Base-by-base conservation (phyloP, 2,797 vertebrate genomes). In the Sebastes nivosus region DNA sequence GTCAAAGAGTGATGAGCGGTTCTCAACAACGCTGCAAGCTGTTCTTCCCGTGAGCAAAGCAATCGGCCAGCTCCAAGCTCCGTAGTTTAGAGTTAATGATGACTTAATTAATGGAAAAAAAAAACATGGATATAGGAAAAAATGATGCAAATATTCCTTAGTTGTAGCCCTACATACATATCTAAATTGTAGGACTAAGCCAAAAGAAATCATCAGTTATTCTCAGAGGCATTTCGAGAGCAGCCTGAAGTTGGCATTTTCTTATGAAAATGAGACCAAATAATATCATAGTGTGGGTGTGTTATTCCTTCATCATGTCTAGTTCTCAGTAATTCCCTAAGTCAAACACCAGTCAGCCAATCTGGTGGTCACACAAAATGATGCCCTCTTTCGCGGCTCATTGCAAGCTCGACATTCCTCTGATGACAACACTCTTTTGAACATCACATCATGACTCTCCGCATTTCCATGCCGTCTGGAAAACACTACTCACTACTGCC, bases 401-500 rank as follows among this genome's bases (percentile, higher is more conserved):
- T 85, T 85, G 72, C 71, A 77, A 82, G 29, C 72, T 81, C 25
- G 67, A 86, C 72, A 81, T 89, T 85, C 80, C 72, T 86, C 67
- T 69, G 84, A 85, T 84, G 87, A 87, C 87, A 75, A 81, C 83
- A 67, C 75, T 79, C 81, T 63, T 88, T 77, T 77, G 75, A 88
- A 80, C 73, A 73, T 85, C 72, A 72, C 81, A 76, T 83, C 59
- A 72, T 25, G 59, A 79, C 78, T 79, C 65, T 75, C 20, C 20
- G 50, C 72, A 66, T 82, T 82, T 85, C 78, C 76, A 81, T 77
- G 52, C 73, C 57, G 14, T 83, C 82, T 91, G 90, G 86, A 92
- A 90, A 93, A 85, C 79, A 38, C 82, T 25, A 61, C 83, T 89
- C 85, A 85, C 67, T 73, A 72, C 84, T 59, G 64, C 58, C 83